Evolutionary conservation across 2,113 vertebrate genomes (phyloP), one percentile per base, ranked within the genome.

Genomic region (Melospiza georgiana): DNA sequence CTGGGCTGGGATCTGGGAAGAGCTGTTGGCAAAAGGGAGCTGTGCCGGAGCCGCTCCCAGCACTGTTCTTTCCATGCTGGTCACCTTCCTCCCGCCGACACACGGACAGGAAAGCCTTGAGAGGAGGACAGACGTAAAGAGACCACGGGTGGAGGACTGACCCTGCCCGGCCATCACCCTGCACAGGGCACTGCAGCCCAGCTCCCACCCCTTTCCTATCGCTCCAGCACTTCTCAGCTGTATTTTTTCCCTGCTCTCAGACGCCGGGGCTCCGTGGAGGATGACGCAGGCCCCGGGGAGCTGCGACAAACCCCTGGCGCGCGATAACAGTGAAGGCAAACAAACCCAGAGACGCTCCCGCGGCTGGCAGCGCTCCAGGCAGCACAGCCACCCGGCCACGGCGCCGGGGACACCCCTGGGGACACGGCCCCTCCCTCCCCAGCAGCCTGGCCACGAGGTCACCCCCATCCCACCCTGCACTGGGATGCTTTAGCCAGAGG

Each of bases 281-380:
- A 95, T 96, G 96, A 94, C 90, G 94, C 94, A 96, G 95, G 90
- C 92, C 95, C 71, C 1, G 9, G 78, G 92, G 96, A 95, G 78
- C 90, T 92, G 96, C 51, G 68, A 92, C 95, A 93, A 96, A 91
- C 82, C 96, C 68, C 91, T 54, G 46, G 95, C 61, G 24, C 4
- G 15, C 11, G 93, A 95, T 95, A 96, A 94, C 96, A 94, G 76
- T 51, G 16, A 94, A 96, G 69, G 89, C 94, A 96, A 96, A 96
- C 93, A 96, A 96, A 94, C 89, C 61, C 89, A 31, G 89, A 92
- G 94, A 92, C 68, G 80, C 93, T 95, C 89, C 94, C 59, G 3
- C 57, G 27, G 68, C 93, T 94, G 96, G 96, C 83, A 3, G 54
- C 27, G 83, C 83, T 95, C 96, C 96, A 95, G 88, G 76, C 90